Conservation (phyloP, 2,888 invertebrate genomes). For the Macaria notata region DNA sequence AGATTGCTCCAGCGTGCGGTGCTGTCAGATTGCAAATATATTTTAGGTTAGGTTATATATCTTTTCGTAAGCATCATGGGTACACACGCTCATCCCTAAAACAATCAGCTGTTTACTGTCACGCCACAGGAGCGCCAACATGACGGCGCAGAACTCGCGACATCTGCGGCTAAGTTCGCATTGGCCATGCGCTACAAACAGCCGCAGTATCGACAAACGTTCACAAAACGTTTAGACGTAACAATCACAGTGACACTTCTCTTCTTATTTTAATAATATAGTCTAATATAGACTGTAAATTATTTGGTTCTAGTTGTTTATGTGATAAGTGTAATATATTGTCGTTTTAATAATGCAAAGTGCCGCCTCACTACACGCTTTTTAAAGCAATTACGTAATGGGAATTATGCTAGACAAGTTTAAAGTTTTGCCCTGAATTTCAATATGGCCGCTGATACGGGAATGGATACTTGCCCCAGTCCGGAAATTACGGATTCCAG, state of each 20-base stretch:
- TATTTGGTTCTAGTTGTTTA: constrained; percentile 69
- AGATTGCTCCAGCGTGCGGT: too few relatives aligned
- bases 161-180: constrained; percentile 59
- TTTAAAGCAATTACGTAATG: constrained; percentile 80
- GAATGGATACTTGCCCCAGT: constrained; percentile 97
- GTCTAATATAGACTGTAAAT: constrained; percentile 65
- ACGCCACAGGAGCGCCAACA: constrained; percentile 65
- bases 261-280: constrained; percentile 73
- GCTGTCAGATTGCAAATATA: too few relatives aligned
- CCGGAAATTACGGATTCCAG: constrained; percentile 95
- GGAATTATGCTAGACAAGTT: constrained; percentile 82
- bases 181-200: constrained; percentile 70
- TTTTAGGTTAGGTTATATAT: background rate
- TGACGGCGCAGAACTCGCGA: constrained; percentile 37
- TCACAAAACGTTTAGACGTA: constrained; percentile 80
- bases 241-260: constrained; percentile 74
- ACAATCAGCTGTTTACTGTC: constrained; percentile 76
- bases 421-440: constrained; percentile 81
- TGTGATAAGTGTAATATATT: constrained; percentile 75
- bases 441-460: constrained; percentile 96
- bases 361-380: constrained; percentile 72
- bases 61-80: constrained; percentile 17
- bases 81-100: constrained; percentile 47
- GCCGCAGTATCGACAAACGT: constrained; percentile 80
- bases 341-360: constrained; percentile 70